Evolutionary conservation across 2,797 vertebrate species (phyloP), one percentile per base, ranked within the genome.

Genomic region (Dendrocincla tyrannina): DNA sequence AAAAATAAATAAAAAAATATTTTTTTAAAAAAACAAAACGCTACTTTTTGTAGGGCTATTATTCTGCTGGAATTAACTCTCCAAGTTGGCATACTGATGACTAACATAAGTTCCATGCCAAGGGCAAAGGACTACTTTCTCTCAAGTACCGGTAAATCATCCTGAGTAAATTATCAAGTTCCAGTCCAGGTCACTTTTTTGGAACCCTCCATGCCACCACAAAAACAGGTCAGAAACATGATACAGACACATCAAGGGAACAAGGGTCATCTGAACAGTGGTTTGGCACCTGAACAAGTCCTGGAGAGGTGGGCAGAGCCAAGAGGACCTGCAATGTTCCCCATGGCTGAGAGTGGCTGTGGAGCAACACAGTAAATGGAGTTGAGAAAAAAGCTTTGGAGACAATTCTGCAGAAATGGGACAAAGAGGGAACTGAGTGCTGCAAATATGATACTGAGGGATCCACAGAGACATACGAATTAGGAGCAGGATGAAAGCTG

Each of bases 281-380:
- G 20, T 35, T 17, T 64, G 44, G 39, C 15, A 37, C 12, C 14
- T 42, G 32, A 50, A 3, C 18, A 30, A 19, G 18, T 41, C 17
- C 60, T 60, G 39, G 42, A 53, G 30, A 27, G 4, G 3, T 27
- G 30, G 20, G 69, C 27, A 81, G 27, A 72, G 44, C 17, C 1
- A 1, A 46, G 30, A 17, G 9, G 39, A 78, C 14, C 19, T 23
- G 24, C 27, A 47, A 32, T 23, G 19, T 49, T 90, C 47, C 52
- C 19, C 41, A 17, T 4, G 4, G 78, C 20, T 62, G 47, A 76
- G n/a, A 52, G 4, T 1, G 3, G 47, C 27, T 55, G 25, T 47
- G 69, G 24, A 84, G 11, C 33, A 68, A 53, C 0, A 1, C 0
- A 0, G n/a, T 18, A 56, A 84, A 9, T 10, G 14, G 9, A 42